phyloP scores from a whole-genome alignment of 2,888 invertebrate species.

The Anthoptus insignis region DNA sequence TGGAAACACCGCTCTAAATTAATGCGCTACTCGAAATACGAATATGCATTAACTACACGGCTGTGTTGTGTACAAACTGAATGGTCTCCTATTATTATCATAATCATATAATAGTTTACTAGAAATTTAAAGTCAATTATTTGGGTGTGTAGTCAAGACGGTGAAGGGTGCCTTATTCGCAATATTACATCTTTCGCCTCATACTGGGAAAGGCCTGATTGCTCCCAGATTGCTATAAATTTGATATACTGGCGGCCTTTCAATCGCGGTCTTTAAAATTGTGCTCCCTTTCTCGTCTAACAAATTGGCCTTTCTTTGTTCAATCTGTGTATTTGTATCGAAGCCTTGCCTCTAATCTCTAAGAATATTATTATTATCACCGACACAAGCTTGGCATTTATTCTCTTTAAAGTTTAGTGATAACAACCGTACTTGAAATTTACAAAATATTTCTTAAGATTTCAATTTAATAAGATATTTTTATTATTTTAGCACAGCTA shows the following conservation, averaged over 20 bases:
- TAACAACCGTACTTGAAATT: not conserved
- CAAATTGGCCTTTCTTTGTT: conserved; percentile 84
- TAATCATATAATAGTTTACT: conserved; percentile 28
- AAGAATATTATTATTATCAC: conserved; percentile 48
- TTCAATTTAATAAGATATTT: not conserved
- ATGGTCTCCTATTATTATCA: conserved; percentile 27
- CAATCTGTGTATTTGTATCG: conserved; percentile 60
- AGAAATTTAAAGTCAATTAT: conserved; percentile 33
- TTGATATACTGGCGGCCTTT: conserved; percentile 78
- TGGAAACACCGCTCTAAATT: conserved; percentile 19
- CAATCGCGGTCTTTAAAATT: conserved; percentile 80
- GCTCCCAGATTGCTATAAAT: conserved; percentile 83
- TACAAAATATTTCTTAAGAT: not conserved
- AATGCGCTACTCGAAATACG: conserved; percentile 14
- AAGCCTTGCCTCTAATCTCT: conserved; percentile 57
- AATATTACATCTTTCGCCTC: conserved; percentile 77
- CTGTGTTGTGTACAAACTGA: conserved; percentile 23
- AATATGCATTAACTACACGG: conserved; percentile 10
- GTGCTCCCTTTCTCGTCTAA: conserved; percentile 83
- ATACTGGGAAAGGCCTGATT: conserved; percentile 79
- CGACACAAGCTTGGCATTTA: conserved; percentile 32
- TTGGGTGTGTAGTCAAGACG: conserved; percentile 28
- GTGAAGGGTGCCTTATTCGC: conserved; percentile 76
- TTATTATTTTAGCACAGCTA: not conserved
- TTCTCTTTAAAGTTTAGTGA: conserved; percentile 6